Conservation (phyloP, 2,888 invertebrate genomes). For the Trichopoda pennipes region DNA sequence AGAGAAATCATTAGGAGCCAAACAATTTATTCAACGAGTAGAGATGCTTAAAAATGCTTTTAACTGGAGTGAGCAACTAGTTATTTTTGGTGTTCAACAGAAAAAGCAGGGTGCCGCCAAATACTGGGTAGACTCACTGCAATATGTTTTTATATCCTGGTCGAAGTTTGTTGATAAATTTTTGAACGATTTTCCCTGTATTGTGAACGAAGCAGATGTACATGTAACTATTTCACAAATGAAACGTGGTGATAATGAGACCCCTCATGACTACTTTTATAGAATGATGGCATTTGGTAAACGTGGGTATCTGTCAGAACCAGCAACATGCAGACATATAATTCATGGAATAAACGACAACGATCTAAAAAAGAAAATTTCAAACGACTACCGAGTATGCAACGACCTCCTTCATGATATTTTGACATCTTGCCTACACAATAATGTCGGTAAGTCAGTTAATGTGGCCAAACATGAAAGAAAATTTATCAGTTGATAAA, state of each 20-base stretch:
- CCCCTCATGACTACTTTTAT: constrained; percentile 9
- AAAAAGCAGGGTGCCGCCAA: constrained; percentile 4
- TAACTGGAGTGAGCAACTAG: background rate
- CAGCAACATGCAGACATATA: background rate
- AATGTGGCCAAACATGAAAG: too few relatives aligned
- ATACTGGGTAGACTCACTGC: constrained; percentile 6
- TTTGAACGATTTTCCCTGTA: constrained; percentile 1
- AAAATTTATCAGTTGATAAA: too few relatives aligned
- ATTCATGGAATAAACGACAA: background rate
- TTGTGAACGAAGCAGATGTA: constrained; percentile 2
- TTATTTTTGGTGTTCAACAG: background rate
- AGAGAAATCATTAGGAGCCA: background rate
- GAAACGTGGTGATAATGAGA: background rate
- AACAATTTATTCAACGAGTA: background rate
- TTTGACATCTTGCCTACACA: too few relatives aligned
- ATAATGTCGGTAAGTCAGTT: too few relatives aligned
- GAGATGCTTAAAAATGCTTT: background rate
- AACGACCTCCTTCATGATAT: too few relatives aligned
- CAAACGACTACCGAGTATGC: too few relatives aligned
- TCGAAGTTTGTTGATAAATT: background rate
- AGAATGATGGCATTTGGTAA: constrained; percentile 1
- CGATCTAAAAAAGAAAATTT: too few relatives aligned
- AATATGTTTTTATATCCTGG: background rate
- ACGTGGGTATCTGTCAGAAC: background rate
- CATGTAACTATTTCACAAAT: background rate